Evolutionary conservation across 2,113 vertebrate genomes (phyloP).

Genomic region (Abramis brama): DNA sequence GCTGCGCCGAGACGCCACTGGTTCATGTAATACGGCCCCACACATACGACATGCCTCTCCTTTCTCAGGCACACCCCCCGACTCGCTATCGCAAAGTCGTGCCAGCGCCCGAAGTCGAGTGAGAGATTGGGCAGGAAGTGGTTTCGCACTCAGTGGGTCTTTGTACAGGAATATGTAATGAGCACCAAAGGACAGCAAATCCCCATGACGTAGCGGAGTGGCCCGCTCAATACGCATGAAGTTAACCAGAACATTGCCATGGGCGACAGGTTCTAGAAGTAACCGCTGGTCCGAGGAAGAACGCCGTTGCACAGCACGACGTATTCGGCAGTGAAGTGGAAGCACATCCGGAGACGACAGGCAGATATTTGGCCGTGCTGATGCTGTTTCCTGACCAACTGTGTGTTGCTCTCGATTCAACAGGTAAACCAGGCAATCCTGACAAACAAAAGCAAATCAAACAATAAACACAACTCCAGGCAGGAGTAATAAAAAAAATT

Average conservation of each 20-base stretch:
- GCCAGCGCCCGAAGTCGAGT: constrained; percentile 79
- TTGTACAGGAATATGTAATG: constrained; percentile 96
- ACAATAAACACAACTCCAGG: neutral
- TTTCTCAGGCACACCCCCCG: constrained; percentile 61
- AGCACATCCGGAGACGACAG: constrained; percentile 92
- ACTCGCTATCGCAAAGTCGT: constrained; percentile 58
- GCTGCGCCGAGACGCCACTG: constrained; percentile 27
- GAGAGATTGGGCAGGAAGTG: constrained; percentile 83
- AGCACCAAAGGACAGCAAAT: constrained; percentile 90
- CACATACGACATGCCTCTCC: constrained; percentile 78
- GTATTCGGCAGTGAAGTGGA: constrained; percentile 87
- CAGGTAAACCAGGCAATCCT: constrained; percentile 96
- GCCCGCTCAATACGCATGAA: constrained; percentile 82
- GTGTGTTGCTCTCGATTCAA: constrained; percentile 91
- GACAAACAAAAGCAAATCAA: constrained; percentile 29
- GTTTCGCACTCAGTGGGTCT: constrained; percentile 84
- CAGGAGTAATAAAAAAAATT: neutral
- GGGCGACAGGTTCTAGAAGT: constrained; percentile 79
- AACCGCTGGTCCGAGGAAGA: constrained; percentile 40
- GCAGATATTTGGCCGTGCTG: constrained; percentile 92
- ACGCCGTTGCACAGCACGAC: constrained; percentile 58
- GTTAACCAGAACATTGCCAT: constrained; percentile 84
- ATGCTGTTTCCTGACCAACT: constrained; percentile 89
- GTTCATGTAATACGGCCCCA: constrained; percentile 74
- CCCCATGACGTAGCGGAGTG: constrained; percentile 85